These are phyloP conservation scores for Temnothorax nylanderi DNA, from an alignment of 1,140 invertebrate species.

Conservation along the genomic window DNA sequence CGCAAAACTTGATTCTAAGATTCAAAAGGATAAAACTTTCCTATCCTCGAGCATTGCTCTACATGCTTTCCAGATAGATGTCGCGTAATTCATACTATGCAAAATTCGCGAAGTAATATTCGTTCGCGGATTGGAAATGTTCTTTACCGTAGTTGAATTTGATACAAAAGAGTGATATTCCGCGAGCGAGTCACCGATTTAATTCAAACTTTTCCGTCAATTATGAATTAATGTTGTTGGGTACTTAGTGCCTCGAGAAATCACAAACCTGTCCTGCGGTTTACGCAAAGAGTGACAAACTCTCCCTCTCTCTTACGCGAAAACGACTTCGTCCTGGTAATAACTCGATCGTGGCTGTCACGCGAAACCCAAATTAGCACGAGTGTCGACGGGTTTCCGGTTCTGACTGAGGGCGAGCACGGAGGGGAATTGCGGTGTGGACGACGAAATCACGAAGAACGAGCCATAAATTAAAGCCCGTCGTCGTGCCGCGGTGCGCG, in stretches of 20 bases:
- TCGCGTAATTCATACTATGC: neutral
- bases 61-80: neutral
- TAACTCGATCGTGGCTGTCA: slow-evolving; percentile 77
- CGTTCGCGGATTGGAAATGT: neutral
- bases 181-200: slow-evolving; percentile 28
- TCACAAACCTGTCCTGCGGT: slow-evolving; percentile 41
- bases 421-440: slow-evolving; percentile 67
- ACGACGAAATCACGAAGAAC: slow-evolving; percentile 77
- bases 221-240: slow-evolving; percentile 47
- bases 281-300: slow-evolving; percentile 60
- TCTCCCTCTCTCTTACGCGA: slow-evolving; percentile 30
- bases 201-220: slow-evolving; percentile 41
- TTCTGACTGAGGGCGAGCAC: slow-evolving; percentile 67
- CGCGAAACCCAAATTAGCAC: slow-evolving; percentile 75
- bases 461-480: slow-evolving; percentile 75
- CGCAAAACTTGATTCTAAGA: slow-evolving; percentile 25
- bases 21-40: slow-evolving; percentile 15
- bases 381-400: slow-evolving; percentile 73
- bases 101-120: slow-evolving; percentile 5
- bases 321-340: slow-evolving; percentile 65
- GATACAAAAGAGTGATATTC: neutral
- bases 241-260: slow-evolving; percentile 5
- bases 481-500: slow-evolving; percentile 67
- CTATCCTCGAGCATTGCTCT: neutral
- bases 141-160: neutral